Base-by-base conservation (phyloP, 2,797 vertebrate genomes). In the Silurus aristotelis region DNA sequence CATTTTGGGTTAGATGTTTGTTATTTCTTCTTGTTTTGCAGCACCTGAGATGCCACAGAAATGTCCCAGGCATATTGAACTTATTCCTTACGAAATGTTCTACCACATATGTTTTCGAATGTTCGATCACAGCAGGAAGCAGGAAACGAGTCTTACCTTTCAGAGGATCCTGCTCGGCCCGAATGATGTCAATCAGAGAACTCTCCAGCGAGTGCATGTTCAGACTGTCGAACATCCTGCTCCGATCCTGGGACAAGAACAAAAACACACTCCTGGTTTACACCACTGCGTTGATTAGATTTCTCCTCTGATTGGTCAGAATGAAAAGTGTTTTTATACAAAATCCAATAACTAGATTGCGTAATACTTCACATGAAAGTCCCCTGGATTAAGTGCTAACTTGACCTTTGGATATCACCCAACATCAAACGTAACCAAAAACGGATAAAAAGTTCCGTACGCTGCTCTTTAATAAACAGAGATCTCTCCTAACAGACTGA, bases 171-270 rank as follows among this genome's bases (percentile, higher is more conserved):
- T 99, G 98, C 90, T 99, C 98, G 58, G 97, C 98, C 92, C 98
- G 96, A 97, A 99, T 99, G 95, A 99, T 99, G 95, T 99, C 98
- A 89, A 99, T 99, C 92, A 99, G 96, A 68, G 98, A 99, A 92
- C 97, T 99, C 94, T 99, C 98, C 96, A 99, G 93, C 83, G 98
- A 99, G 95, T 98, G 97, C 98, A 99, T 99, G 95, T 99, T 99
- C 94, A 99, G 96, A 90, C 96, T 98, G 96, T 99, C 98, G 88
- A 98, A 98, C 96, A 99, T 97, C 94, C 98, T 94, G 94, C 95
- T 95, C 91, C 98, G 98, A 93, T 99, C 98, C 98, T 99, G 92
- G 67, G 38, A 80, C 5, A 82, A 20, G 83, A 20, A 22, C 22
- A 22, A 1, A 22, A 7, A 48, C 22, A 48, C 46, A 27, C 55